Conservation (phyloP, 2,113 vertebrate species). For the Ictidomys tridecemlineatus region DNA sequence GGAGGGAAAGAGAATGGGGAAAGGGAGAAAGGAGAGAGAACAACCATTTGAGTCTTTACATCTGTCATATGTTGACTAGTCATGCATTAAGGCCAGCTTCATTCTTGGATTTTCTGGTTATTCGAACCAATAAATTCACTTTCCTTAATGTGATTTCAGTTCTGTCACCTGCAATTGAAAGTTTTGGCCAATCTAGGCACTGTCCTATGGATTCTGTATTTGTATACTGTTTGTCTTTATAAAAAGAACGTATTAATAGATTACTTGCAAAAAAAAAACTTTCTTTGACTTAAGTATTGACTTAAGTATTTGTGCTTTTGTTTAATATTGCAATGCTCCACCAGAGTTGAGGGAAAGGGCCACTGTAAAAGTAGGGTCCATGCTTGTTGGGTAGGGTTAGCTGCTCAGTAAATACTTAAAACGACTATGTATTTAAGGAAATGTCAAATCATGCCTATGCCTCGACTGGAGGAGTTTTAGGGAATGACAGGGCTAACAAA, state of each 20-base stretch:
- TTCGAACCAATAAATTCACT: background rate
- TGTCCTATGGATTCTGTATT: background rate
- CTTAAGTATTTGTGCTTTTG: background rate
- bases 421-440: background rate
- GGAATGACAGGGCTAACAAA: background rate
- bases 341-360: background rate
- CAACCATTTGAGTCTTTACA: background rate
- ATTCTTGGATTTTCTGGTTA: background rate
- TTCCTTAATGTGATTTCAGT: background rate
- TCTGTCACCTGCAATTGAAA: background rate
- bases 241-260: background rate
- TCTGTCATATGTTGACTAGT: background rate
- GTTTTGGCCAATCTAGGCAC: background rate
- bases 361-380: background rate
- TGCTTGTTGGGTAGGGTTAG: background rate
- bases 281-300: background rate
- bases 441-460: background rate
- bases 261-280: background rate
- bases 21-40: background rate
- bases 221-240: background rate
- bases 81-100: background rate
- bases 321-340: background rate
- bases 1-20: background rate
- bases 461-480: background rate
- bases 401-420: background rate